A percentile compares a stretch with the other conserved stretches of the same genome.
These are phyloP conservation scores for Drosophila kikkawai DNA, from an alignment of 1,140 invertebrate genomes.

Conservation along the genomic window DNA sequence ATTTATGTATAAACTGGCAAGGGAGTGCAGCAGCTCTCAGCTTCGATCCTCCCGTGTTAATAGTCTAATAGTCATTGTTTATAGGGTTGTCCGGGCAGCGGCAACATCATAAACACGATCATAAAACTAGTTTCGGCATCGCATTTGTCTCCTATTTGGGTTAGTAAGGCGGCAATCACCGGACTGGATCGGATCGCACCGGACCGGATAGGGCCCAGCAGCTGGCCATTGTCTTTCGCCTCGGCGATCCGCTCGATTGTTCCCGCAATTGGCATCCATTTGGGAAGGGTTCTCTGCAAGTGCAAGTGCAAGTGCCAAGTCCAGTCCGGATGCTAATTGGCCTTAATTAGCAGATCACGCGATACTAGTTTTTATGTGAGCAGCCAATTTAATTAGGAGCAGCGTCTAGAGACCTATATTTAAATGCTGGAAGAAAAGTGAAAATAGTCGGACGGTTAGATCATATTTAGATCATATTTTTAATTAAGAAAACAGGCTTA, in stretches of 20 bases:
- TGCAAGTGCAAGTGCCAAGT: conserved; percentile 75
- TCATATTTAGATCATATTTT: background rate
- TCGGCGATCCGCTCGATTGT: conserved; percentile 51
- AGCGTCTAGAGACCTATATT: conserved; percentile 2
- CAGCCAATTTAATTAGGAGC: conserved; percentile 14
- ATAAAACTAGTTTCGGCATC: conserved; percentile 75
- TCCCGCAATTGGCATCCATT: conserved; percentile 64
- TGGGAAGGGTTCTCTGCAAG: conserved; percentile 34
- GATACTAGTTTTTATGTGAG: conserved; percentile 7
- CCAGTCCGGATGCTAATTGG: conserved; percentile 65
- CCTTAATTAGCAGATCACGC: conserved; percentile 56
- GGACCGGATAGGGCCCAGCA: conserved; percentile 40
- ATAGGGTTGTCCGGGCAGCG: conserved; percentile 53
- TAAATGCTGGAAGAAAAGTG: background rate
- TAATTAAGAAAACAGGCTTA: background rate
- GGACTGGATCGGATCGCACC: conserved; percentile 27
- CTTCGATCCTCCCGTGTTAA: conserved; percentile 24
- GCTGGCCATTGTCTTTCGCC: conserved; percentile 45
- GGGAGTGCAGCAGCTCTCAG: conserved; percentile 30
- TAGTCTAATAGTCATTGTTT: conserved; percentile 61
- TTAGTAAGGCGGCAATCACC: conserved; percentile 61
- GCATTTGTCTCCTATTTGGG: conserved; percentile 67
- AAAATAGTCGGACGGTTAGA: conserved; percentile 1
- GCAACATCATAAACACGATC: conserved; percentile 52
- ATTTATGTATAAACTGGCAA: conserved; percentile 16